These are phyloP conservation scores for Euplagia quadripunctaria DNA, from an alignment of 2,888 invertebrate species.

Conservation along the genomic window DNA sequence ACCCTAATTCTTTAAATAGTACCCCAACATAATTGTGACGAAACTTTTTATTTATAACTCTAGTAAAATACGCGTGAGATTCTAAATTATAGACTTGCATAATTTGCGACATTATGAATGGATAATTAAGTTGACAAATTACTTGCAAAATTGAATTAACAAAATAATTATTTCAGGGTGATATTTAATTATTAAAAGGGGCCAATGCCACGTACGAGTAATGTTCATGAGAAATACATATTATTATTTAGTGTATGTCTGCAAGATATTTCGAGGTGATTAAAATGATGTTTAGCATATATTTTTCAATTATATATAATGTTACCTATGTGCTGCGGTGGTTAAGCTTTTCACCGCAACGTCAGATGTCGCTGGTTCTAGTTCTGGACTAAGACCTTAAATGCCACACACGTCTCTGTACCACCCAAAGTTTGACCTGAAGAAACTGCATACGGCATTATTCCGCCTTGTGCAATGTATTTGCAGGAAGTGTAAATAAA, in stretches of 20 bases:
- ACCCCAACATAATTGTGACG: constrained; percentile 1
- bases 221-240: background rate
- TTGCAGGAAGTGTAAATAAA: too few species aligned
- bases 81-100: constrained; percentile 2
- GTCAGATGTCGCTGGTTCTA: too few species aligned
- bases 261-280: too few species aligned
- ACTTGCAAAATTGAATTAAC: constrained; percentile 10
- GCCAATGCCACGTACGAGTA: constrained; percentile 5
- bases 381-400: too few species aligned
- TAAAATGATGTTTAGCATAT: too few species aligned
- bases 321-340: too few species aligned
- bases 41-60: constrained; percentile 10
- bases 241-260: background rate
- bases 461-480: too few species aligned
- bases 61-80: constrained; percentile 11
- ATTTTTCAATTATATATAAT: too few species aligned
- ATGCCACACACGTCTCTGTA: too few species aligned
- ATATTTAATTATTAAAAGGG: background rate
- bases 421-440: too few species aligned
- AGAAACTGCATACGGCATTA: too few species aligned
- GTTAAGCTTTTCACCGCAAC: too few species aligned
- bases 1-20: constrained; percentile 23
- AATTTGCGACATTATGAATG: constrained; percentile 9
- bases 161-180: background rate
- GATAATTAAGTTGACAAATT: constrained; percentile 11